Evolutionary conservation across 2,797 vertebrate species (phyloP).

Genomic region (Mus caroli): DNA sequence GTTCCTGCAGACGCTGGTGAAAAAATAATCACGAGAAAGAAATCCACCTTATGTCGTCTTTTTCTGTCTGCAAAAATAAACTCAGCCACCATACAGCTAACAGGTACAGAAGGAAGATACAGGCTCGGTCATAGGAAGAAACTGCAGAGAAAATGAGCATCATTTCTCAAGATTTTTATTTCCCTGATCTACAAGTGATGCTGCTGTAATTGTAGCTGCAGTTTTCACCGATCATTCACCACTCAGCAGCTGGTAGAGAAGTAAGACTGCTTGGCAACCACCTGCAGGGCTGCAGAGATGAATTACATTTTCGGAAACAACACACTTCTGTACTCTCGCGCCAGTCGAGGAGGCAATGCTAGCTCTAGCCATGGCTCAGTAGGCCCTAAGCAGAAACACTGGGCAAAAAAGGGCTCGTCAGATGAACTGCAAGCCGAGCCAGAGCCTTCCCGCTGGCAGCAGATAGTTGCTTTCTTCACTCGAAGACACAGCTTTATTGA

Average conservation of each 20-base stretch:
- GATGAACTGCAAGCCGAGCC: slow-evolving; percentile 93
- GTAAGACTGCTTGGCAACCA: slow-evolving; percentile 92
- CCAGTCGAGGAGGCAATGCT: slow-evolving; percentile 91
- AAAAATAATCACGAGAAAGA: slow-evolving; percentile 84
- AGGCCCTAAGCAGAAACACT: slow-evolving; percentile 95
- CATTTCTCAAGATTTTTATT: slow-evolving; percentile 87
- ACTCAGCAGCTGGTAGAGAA: slow-evolving; percentile 91
- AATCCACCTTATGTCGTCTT: slow-evolving; percentile 79
- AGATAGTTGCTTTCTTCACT: slow-evolving; percentile 97
- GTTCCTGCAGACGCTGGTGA: slow-evolving; percentile 84
- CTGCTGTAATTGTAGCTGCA: slow-evolving; percentile 93
- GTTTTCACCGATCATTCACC: slow-evolving; percentile 90
- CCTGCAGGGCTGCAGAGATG: slow-evolving; percentile 94
- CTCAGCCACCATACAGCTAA: slow-evolving; percentile 80
- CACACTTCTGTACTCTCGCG: slow-evolving; percentile 95
- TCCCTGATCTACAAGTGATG: slow-evolving; percentile 88
- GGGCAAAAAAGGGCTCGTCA: slow-evolving; percentile 95
- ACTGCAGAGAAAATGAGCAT: slow-evolving; percentile 85
- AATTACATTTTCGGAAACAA: slow-evolving; percentile 99
- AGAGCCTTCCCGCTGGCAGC: slow-evolving; percentile 95
- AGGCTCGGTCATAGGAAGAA: slow-evolving; percentile 80
- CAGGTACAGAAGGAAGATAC: slow-evolving; percentile 85
- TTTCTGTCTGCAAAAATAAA: slow-evolving; percentile 80
- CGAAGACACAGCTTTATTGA: slow-evolving; percentile 97
- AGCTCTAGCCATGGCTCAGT: slow-evolving; percentile 91